These are phyloP conservation scores for Tetropium fuscum DNA, from an alignment of 2,888 invertebrate species.

Conservation along the genomic window DNA sequence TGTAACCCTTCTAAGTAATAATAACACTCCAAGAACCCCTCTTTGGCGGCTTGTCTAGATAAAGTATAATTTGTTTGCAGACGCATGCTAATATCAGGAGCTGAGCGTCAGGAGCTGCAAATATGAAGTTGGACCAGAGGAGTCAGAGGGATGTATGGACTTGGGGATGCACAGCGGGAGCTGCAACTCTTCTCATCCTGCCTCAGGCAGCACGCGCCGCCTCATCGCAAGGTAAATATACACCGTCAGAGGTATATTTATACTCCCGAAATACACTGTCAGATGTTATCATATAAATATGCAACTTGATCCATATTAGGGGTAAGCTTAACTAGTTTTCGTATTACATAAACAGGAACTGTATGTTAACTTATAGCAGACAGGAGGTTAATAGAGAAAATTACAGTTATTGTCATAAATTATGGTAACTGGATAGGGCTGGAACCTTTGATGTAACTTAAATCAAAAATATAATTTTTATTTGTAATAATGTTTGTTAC, in stretches of 20 bases:
- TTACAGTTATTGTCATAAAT: too few species aligned
- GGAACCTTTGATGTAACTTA: too few species aligned
- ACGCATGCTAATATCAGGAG: neutral
- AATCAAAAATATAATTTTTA: too few species aligned
- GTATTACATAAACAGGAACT: too few species aligned
- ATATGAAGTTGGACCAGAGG: conserved; percentile 34
- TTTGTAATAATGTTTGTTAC: too few species aligned
- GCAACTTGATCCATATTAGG: neutral
- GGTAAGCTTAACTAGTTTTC: neutral
- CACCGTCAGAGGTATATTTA: too few species aligned
- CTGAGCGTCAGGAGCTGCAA: conserved; percentile 1
- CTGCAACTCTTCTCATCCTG: conserved; percentile 40
- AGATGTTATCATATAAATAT: neutral
- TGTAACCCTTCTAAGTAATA: neutral
- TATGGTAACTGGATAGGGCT: too few species aligned
- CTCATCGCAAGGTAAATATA: conserved; percentile 42
- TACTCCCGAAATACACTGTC: neutral
- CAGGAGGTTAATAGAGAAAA: too few species aligned
- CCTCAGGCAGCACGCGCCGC: conserved; percentile 41
- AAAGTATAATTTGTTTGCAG: conserved; percentile 2
- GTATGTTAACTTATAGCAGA: too few species aligned
- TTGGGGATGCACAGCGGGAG: conserved; percentile 41
- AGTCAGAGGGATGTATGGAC: conserved; percentile 10
- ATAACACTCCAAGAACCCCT: neutral
- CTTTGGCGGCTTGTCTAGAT: neutral